Evolutionary conservation across 2,888 invertebrate species (phyloP).

Genomic region (Fragum whitleyi): DNA sequence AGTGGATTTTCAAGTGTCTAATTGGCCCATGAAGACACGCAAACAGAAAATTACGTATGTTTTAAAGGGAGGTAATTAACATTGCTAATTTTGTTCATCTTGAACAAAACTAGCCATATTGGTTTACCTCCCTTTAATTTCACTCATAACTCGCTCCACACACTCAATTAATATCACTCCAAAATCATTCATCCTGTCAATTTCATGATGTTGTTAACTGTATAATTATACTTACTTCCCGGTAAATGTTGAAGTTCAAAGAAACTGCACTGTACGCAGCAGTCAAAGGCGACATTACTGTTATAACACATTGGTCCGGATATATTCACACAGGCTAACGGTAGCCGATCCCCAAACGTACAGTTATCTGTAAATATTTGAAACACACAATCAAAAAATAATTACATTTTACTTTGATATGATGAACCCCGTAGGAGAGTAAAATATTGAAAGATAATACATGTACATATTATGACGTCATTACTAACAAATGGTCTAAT

Average conservation of each 20-base stretch:
- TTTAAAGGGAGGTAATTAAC: no score
- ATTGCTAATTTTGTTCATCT: no score
- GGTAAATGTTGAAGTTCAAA: slow-evolving; percentile 5
- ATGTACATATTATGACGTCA: not conserved
- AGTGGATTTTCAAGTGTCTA: no score
- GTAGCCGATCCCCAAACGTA: slow-evolving; percentile 40
- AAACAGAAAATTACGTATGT: no score
- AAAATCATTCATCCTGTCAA: no score
- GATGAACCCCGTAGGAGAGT: not conserved
- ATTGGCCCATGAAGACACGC: no score
- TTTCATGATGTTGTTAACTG: no score
- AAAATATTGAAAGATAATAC: not conserved
- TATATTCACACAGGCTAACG: slow-evolving; percentile 18
- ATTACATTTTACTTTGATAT: not conserved
- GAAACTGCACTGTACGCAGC: slow-evolving; percentile 25
- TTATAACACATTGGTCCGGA: slow-evolving; percentile 22
- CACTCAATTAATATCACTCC: no score
- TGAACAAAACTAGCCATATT: no score
- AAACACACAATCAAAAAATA: not conserved
- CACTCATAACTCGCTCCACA: no score
- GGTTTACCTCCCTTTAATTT: no score
- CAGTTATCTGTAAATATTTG: slow-evolving; percentile 41
- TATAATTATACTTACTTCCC: slow-evolving; percentile 21
- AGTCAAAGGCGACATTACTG: not conserved
- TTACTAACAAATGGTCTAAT: no score